These are phyloP conservation scores for Pantherophis guttatus DNA, from an alignment of 2,113 vertebrate species.

Conservation along the genomic window DNA sequence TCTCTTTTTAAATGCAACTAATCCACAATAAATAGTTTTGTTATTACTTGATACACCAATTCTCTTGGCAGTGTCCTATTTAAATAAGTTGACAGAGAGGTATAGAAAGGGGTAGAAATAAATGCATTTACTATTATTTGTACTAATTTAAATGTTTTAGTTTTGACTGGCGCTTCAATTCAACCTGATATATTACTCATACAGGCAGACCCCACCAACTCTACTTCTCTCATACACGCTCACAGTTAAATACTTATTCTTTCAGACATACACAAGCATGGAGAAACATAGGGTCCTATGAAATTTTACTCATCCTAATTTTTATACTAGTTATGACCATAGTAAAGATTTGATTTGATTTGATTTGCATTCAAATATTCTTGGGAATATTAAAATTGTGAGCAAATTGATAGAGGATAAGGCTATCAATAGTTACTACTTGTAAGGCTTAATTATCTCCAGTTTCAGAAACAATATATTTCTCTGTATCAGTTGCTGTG, in stretches of 20 bases:
- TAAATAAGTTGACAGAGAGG: slow-evolving; percentile 24
- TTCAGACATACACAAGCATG: neutral
- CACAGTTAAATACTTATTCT: neutral
- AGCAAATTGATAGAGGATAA: neutral
- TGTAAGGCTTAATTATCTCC: neutral
- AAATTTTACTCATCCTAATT: neutral
- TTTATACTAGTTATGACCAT: neutral
- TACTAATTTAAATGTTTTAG: slow-evolving; percentile 35
- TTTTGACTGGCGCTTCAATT: slow-evolving; percentile 37
- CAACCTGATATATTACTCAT: slow-evolving; percentile 10
- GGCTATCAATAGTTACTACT: neutral
- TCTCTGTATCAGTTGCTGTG: neutral
- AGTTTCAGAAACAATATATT: neutral
- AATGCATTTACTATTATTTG: slow-evolving; percentile 36
- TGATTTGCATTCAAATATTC: neutral
- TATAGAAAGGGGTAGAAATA: slow-evolving; percentile 46
- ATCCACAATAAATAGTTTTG: slow-evolving; percentile 56
- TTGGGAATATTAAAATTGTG: neutral
- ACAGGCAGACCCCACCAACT: neutral
- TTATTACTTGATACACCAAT: slow-evolving; percentile 50
- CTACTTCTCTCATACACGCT: neutral
- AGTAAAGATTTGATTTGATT: neutral
- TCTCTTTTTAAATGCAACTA: slow-evolving; percentile 54
- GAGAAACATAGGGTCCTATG: slow-evolving; percentile 11
- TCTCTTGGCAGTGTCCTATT: slow-evolving; percentile 48